Percentiles rank a stretch among this genome's conserved stretches.
Conservation (phyloP, 2,888 invertebrate genomes). For the Cosmia trapezina region DNA sequence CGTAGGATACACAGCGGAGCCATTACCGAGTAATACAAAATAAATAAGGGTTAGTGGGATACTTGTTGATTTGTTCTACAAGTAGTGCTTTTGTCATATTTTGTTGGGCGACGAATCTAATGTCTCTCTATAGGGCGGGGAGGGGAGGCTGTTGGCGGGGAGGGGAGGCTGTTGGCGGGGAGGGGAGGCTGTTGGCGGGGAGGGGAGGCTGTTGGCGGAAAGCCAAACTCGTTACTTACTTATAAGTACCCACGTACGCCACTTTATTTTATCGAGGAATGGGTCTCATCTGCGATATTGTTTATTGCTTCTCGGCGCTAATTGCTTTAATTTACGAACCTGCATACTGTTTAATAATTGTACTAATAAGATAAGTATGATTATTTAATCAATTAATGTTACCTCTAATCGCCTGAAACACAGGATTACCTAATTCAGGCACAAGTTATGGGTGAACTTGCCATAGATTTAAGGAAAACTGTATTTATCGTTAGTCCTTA, state of each 20-base stretch:
- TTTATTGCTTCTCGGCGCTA: neutral
- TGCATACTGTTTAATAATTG: too few species aligned
- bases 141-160: constrained; percentile 24
- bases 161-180: constrained; percentile 24
- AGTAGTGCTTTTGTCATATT: constrained; percentile 37
- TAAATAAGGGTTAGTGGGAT: constrained; percentile 11
- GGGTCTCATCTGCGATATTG: constrained; percentile 7
- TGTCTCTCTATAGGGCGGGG: neutral
- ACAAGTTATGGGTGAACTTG: too few species aligned
- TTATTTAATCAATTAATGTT: too few species aligned
- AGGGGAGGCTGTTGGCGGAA: constrained; percentile 17
- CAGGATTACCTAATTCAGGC: too few species aligned
- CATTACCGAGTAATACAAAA: constrained; percentile 17
- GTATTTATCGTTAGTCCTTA: too few species aligned
- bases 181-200: constrained; percentile 25
- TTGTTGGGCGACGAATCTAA: constrained; percentile 20
- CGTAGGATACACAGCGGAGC: constrained; percentile 4
- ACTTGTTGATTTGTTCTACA: constrained; percentile 55
- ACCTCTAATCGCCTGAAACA: too few species aligned
- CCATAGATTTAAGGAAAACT: too few species aligned
- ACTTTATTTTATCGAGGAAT: constrained; percentile 26
- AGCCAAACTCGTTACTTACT: constrained; percentile 28
- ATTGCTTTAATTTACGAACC: neutral
- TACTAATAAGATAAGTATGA: too few species aligned
- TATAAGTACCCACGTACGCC: neutral